These are phyloP conservation scores for Anoplopoma fimbria DNA, from an alignment of 2,113 vertebrate species.

Conservation along the genomic window DNA sequence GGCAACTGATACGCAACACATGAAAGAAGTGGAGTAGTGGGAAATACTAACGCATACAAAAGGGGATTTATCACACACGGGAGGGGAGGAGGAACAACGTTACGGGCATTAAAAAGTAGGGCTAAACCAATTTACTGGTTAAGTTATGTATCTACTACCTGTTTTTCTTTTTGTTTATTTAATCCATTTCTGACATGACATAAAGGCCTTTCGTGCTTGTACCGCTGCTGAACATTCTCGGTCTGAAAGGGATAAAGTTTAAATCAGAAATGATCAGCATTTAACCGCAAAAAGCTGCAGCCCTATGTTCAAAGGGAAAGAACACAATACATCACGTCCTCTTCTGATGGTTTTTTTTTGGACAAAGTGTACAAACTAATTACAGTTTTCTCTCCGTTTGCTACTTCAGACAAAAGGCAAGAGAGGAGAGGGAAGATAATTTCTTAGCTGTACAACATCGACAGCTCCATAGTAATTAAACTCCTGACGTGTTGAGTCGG, in stretches of 20 bases:
- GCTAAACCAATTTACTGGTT: background rate
- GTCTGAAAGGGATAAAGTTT: background rate
- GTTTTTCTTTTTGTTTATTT: background rate
- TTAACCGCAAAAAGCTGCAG: slow-evolving; percentile 1
- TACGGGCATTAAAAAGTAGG: slow-evolving; percentile 12
- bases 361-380: slow-evolving; percentile 40
- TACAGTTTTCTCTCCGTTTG: background rate
- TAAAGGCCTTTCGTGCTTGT: background rate
- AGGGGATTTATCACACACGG: slow-evolving; percentile 31
- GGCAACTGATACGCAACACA: slow-evolving; percentile 51
- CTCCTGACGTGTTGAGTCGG: slow-evolving; percentile 2
- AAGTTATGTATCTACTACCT: background rate
- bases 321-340: slow-evolving; percentile 6
- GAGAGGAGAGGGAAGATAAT: background rate
- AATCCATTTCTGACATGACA: background rate
- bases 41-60: slow-evolving; percentile 22
- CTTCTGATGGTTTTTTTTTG: slow-evolving; percentile 2
- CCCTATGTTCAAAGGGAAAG: background rate
- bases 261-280: background rate
- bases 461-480: slow-evolving; percentile 43
- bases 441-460: slow-evolving; percentile 16
- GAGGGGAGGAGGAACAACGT: slow-evolving; percentile 2
- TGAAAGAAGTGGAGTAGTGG: slow-evolving; percentile 36
- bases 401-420: slow-evolving; percentile 12
- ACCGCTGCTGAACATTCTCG: background rate